Evolutionary conservation across 2,888 invertebrate species (phyloP).

Genomic region (Cinara cedri): DNA sequence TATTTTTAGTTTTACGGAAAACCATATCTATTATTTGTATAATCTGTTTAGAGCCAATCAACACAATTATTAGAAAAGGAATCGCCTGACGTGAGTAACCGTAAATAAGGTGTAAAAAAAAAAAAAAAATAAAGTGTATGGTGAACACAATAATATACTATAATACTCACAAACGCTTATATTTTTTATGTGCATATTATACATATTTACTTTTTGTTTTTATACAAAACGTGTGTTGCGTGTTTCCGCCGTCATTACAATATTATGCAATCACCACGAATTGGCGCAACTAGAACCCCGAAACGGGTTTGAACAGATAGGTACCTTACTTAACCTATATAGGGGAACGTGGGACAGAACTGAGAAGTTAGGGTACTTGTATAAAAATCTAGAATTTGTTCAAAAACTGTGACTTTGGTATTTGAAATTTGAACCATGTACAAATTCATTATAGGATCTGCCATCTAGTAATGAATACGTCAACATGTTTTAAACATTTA

Average conservation of each 20-base stretch:
- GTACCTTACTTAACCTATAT: too few relatives aligned
- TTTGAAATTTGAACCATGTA: too few relatives aligned
- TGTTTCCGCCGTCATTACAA: not conserved
- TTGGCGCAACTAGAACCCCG: too few relatives aligned
- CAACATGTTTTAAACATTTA: too few relatives aligned
- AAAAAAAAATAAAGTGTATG: not conserved
- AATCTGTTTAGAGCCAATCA: constrained; percentile 52
- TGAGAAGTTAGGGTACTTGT: too few relatives aligned
- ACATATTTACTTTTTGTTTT: not conserved
- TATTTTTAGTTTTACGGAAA: constrained; percentile 36
- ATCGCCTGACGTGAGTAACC: constrained; percentile 50
- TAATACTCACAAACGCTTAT: not conserved
- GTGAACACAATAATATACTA: not conserved
- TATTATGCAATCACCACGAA: constrained; percentile 5
- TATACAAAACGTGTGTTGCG: constrained; percentile 15
- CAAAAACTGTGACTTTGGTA: too few relatives aligned
- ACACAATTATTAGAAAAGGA: constrained; percentile 47
- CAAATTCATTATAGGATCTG: too few relatives aligned
- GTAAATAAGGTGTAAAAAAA: constrained; percentile 25
- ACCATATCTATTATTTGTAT: constrained; percentile 28
- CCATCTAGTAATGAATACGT: too few relatives aligned
- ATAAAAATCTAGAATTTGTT: too few relatives aligned
- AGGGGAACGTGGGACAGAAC: too few relatives aligned
- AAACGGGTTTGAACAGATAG: too few relatives aligned
- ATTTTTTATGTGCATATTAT: not conserved